phyloP scores from a whole-genome alignment of 2,113 vertebrate species.

The Vulpes lagopus region DNA sequence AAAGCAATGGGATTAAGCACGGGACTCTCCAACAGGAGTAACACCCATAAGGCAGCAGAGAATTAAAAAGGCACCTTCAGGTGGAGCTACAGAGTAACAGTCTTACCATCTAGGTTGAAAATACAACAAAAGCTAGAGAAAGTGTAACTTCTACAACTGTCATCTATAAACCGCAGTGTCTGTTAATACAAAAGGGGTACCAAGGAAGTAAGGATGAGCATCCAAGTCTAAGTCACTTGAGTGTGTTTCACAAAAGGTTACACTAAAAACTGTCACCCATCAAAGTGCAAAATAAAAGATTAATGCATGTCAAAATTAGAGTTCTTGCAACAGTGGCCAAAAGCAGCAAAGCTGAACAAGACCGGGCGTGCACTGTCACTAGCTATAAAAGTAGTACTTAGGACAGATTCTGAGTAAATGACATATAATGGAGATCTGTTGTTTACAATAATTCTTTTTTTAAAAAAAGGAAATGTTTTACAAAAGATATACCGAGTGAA shows the following conservation, averaged over 20 bases:
- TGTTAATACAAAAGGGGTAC: conserved; percentile 84
- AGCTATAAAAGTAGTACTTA: conserved; percentile 81
- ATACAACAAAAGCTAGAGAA: conserved; percentile 81
- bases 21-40: conserved; percentile 24
- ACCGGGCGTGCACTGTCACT: conserved; percentile 77
- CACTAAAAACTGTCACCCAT: conserved; percentile 85
- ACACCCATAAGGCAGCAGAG: conserved; percentile 17
- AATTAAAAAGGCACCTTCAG: conserved; percentile 72
- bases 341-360: conserved; percentile 79
- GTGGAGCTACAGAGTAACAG: conserved; percentile 60
- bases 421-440: conserved; percentile 82
- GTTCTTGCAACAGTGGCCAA: conserved; percentile 81
- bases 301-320: conserved; percentile 82
- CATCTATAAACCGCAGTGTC: conserved; percentile 85
- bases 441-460: conserved; percentile 71
- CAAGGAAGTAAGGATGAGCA: conserved; percentile 82
- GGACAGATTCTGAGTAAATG: conserved; percentile 81
- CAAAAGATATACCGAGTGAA: conserved; percentile 77
- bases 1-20: conserved; percentile 33
- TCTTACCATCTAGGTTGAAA: conserved; percentile 75
- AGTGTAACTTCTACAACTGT: conserved; percentile 83
- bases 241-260: conserved; percentile 82
- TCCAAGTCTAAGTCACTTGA: conserved; percentile 83
- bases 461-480: conserved; percentile 81
- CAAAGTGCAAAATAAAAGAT: conserved; percentile 85